A percentile compares a stretch with the other conserved stretches of the same genome.
Conservation (phyloP, 2,888 invertebrate genomes). For the Tigriopus californicus region DNA sequence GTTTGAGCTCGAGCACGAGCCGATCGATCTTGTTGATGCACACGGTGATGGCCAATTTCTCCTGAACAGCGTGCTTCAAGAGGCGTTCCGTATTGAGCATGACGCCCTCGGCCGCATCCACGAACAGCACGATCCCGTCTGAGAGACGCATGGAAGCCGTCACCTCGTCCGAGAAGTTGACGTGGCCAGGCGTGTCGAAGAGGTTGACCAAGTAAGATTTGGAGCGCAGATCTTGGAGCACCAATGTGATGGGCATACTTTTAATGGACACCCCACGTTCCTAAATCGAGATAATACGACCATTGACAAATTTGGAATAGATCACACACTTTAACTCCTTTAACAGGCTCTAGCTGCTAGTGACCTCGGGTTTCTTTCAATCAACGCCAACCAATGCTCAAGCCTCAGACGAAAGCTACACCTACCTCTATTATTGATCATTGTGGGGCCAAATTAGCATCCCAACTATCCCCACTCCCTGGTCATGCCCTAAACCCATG, state of each 20-base stretch:
- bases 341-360: too few relatives aligned
- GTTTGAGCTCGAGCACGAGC: slow-evolving; percentile 78
- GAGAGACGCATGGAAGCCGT: slow-evolving; percentile 82
- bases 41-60: slow-evolving; percentile 71
- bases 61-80: slow-evolving; percentile 82
- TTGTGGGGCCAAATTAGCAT: too few relatives aligned
- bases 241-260: slow-evolving; percentile 78
- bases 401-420: too few relatives aligned
- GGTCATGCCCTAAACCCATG: too few relatives aligned
- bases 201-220: slow-evolving; percentile 81
- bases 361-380: too few relatives aligned
- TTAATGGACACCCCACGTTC: slow-evolving; percentile 94
- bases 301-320: too few relatives aligned
- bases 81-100: slow-evolving; percentile 94
- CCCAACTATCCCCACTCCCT: too few relatives aligned
- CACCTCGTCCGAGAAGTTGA: slow-evolving; percentile 97
- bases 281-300: too few relatives aligned
- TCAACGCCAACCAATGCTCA: too few relatives aligned
- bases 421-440: too few relatives aligned
- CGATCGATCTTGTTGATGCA: slow-evolving; percentile 95
- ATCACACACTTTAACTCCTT: too few relatives aligned
- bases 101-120: slow-evolving; percentile 97
- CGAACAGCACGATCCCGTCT: slow-evolving; percentile 78
- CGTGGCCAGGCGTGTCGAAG: slow-evolving; percentile 92
- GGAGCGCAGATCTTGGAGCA: slow-evolving; percentile 58